These are phyloP conservation scores for Euphydryas editha DNA, from an alignment of 2,888 invertebrate species.

Conservation along the genomic window DNA sequence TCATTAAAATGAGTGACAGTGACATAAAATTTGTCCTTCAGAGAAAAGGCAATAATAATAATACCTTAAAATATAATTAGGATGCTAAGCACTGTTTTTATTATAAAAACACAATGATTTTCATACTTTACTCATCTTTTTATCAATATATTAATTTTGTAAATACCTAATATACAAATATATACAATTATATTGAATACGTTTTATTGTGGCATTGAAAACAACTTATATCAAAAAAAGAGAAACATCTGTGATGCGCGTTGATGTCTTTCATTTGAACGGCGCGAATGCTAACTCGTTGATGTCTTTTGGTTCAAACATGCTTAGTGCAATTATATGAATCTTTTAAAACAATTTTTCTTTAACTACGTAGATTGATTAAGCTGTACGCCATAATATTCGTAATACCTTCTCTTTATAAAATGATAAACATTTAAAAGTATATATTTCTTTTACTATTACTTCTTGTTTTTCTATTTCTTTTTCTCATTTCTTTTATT, in stretches of 20 bases:
- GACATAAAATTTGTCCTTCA: neutral
- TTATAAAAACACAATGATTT: neutral
- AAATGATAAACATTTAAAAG: too few relatives aligned
- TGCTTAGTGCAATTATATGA: too few relatives aligned
- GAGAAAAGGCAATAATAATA: neutral
- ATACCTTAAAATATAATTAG: neutral
- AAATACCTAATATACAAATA: neutral
- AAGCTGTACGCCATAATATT: too few relatives aligned
- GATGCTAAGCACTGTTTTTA: neutral
- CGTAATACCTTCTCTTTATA: too few relatives aligned
- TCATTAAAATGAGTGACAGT: neutral
- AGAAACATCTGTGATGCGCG: conserved; percentile 9
- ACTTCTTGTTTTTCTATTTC: too few relatives aligned
- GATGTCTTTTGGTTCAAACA: conserved; percentile 2
- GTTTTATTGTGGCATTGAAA: neutral
- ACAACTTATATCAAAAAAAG: neutral
- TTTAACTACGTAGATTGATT: too few relatives aligned
- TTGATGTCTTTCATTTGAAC: conserved; percentile 16
- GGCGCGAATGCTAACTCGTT: neutral
- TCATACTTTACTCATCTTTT: too few relatives aligned
- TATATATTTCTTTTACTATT: too few relatives aligned
- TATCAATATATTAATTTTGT: neutral
- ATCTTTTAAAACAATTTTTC: too few relatives aligned
- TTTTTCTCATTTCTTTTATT: too few relatives aligned
- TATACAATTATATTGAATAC: neutral